Evolutionary conservation across 2,797 vertebrate genomes (phyloP), one percentile per base, ranked within the genome.

Genomic region (Molossus molossus): DNA sequence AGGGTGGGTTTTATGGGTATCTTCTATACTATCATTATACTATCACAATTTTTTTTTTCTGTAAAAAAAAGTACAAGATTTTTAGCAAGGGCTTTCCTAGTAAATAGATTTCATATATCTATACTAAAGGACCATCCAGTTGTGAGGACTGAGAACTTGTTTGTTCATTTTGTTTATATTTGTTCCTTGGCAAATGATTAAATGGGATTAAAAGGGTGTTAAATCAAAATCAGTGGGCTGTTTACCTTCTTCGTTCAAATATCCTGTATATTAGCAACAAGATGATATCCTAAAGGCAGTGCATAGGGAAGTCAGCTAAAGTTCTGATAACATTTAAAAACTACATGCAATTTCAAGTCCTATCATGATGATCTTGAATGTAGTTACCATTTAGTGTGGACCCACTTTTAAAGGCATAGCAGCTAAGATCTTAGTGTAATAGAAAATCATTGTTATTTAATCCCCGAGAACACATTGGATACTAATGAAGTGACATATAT

Each of bases 291-390:
- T 50, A 93, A 76, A 85, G 29, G 37, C 8, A 81, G 75, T 70
- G 64, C 17, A 7, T 76, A 76, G 5, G 25, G 8, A 69, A 95
- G 20, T 53, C 33, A 93, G 48, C 53, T 75, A 15, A 80, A 80
- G 20, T 29, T 84, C 11, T 69, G 67, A 77, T 57, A 79, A 80
- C 4, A 88, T 45, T 1, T n/a, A 29, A 55, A 85, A 80, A 20
- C 37, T 62, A 37, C 10, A 58, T 60, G 57, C 9, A 80, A 79
- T 93, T 83, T 89, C 76, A 60, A 82, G 57, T 93, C 23, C 55
- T 86, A 76, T 88, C 62, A 58, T 37, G 58, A 95, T 79, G 25
- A 86, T 94, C 82, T 55, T 89, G 84, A 81, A 65, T 92, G 10
- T 90, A 67, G 17, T 50, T 85, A 70, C 57, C 21, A 93, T 93